Conservation (phyloP, 2,113 vertebrate species). For the Neolamprologus toae region DNA sequence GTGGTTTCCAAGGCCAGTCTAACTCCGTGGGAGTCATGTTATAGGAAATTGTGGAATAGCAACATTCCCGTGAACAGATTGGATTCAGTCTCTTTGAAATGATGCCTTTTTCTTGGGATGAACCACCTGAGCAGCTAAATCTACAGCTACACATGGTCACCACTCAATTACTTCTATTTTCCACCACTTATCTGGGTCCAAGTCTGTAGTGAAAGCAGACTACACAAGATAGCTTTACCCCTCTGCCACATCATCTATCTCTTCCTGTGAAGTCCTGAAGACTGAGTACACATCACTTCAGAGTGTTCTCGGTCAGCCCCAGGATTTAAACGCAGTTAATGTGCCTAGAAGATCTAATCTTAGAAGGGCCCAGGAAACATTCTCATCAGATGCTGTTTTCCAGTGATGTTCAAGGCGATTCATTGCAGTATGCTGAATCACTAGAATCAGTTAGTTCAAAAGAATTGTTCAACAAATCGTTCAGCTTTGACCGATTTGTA, state of each 20-base stretch:
- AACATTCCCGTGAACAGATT: background rate
- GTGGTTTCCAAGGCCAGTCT: background rate
- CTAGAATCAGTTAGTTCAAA: background rate
- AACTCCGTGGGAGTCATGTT: background rate
- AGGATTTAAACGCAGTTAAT: background rate
- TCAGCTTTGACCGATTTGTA: background rate
- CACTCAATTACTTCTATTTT: background rate
- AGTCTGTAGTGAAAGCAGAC: background rate
- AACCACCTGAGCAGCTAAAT: background rate
- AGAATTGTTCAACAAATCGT: background rate
- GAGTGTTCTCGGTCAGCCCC: background rate
- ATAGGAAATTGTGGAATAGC: background rate
- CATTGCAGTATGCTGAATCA: background rate
- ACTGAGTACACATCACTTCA: background rate
- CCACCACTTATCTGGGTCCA: background rate
- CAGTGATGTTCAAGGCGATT: background rate
- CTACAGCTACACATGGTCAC: background rate
- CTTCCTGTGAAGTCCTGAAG: background rate
- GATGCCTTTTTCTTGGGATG: background rate
- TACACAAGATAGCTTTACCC: background rate
- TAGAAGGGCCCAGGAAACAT: background rate
- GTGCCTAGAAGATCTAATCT: background rate
- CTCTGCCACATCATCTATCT: background rate
- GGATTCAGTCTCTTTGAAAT: background rate
- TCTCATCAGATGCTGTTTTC: background rate